Percentiles rank a stretch among this genome's conserved stretches.
phyloP scores from a whole-genome alignment of 2,113 vertebrate genomes.

The Naja naja region DNA sequence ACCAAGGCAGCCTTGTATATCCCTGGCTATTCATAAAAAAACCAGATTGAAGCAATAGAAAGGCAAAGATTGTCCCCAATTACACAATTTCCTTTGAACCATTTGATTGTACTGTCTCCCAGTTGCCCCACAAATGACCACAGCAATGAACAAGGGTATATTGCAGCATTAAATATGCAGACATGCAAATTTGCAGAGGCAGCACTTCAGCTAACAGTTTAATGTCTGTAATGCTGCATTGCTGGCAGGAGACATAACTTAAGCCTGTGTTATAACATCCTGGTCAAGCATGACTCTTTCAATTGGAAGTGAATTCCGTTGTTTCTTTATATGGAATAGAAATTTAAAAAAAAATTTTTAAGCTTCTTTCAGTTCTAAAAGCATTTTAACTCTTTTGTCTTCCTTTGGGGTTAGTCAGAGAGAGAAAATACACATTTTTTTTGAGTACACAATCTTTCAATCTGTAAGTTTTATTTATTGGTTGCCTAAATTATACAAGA shows the following conservation, averaged over 20 bases:
- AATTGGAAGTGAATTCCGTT: conserved; percentile 25
- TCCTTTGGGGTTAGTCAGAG: background rate
- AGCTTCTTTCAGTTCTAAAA: conserved; percentile 8
- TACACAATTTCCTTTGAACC: background rate
- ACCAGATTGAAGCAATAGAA: conserved; percentile 20
- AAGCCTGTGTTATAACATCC: conserved; percentile 14
- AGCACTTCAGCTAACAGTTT: background rate
- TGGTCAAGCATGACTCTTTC: background rate
- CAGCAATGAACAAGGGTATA: conserved; percentile 3
- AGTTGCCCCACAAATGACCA: background rate
- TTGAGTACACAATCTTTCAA: background rate
- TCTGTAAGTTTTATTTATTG: background rate
- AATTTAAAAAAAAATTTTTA: background rate
- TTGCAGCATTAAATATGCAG: background rate
- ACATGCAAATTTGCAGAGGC: background rate
- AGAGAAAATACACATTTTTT: background rate
- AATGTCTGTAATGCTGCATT: conserved; percentile 18
- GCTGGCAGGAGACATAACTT: conserved; percentile 9
- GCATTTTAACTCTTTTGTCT: conserved; percentile 30
- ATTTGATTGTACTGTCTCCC: conserved; percentile 15
- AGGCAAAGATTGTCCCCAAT: background rate
- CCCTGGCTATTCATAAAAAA: background rate
- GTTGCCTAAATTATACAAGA: conserved; percentile 13
- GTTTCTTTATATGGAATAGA: conserved; percentile 6
- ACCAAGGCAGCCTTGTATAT: background rate